phyloP scores from a whole-genome alignment of 2,888 invertebrate genomes.

The Cenopis cana region DNA sequence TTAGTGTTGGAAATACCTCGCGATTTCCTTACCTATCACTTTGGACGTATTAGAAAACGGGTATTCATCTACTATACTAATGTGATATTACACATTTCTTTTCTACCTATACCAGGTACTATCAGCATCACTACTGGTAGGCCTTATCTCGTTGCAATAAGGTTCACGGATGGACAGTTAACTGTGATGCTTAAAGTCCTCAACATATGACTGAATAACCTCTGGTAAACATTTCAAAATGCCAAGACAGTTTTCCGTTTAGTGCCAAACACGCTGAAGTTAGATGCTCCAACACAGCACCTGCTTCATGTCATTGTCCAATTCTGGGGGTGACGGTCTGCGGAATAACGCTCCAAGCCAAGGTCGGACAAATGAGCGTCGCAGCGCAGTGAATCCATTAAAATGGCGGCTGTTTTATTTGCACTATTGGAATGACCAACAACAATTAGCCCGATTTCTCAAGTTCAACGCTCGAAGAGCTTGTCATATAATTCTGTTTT shows the following conservation, averaged over 20 bases:
- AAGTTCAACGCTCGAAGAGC: constrained; percentile 6
- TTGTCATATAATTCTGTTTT: constrained; percentile 6
- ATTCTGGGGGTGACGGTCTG: constrained; percentile 41
- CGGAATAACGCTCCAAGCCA: constrained; percentile 27
- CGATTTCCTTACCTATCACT: not conserved
- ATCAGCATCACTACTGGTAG: too few relatives aligned
- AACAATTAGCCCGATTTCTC: constrained; percentile 6
- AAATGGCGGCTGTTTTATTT: constrained; percentile 12
- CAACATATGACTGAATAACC: constrained; percentile 1
- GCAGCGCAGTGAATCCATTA: constrained; percentile 17
- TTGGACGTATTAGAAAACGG: not conserved
- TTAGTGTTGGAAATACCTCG: not conserved
- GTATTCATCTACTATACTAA: not conserved
- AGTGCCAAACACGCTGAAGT: constrained; percentile 37
- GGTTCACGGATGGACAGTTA: too few relatives aligned
- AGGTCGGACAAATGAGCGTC: constrained; percentile 36
- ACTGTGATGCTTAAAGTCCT: too few relatives aligned
- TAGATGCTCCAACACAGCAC: constrained; percentile 48
- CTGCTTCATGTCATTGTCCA: constrained; percentile 51
- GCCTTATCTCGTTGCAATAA: too few relatives aligned
- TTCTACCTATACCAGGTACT: too few relatives aligned
- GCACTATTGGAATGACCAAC: constrained; percentile 5
- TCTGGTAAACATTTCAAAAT: constrained; percentile 27
- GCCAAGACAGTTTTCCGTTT: constrained; percentile 28
- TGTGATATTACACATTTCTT: too few relatives aligned